Evolutionary conservation across 1,140 invertebrate species (phyloP).

Genomic region (Spodoptera litura): DNA sequence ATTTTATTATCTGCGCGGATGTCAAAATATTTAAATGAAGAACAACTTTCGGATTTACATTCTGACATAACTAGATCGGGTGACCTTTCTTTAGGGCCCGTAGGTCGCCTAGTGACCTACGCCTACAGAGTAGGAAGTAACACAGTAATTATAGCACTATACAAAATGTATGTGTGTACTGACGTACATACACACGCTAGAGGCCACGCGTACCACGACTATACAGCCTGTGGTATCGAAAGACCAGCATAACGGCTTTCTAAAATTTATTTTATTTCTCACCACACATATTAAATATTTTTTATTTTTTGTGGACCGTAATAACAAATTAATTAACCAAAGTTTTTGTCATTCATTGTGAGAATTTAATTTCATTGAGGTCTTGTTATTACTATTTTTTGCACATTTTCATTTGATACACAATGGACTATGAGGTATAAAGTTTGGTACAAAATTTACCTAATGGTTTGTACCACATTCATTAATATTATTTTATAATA

Average conservation of each 20-base stretch:
- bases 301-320: slow-evolving; percentile 2
- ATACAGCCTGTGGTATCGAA: slow-evolving; percentile 19
- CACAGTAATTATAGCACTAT: slow-evolving; percentile 44
- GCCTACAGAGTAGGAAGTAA: slow-evolving; percentile 43
- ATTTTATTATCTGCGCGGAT: too few relatives aligned
- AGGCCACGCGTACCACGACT: slow-evolving; percentile 20
- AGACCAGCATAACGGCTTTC: slow-evolving; percentile 37
- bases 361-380: not conserved
- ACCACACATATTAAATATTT: not conserved
- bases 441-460: too few relatives aligned
- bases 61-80: slow-evolving; percentile 17
- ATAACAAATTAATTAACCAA: not conserved
- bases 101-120: slow-evolving; percentile 42
- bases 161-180: not conserved
- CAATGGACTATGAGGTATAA: too few relatives aligned
- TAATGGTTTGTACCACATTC: too few relatives aligned
- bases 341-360: not conserved
- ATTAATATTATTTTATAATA: too few relatives aligned
- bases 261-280: slow-evolving; percentile 25
- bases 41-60: slow-evolving; percentile 28
- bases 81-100: slow-evolving; percentile 48
- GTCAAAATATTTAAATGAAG: not conserved
- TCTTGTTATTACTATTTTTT: too few relatives aligned
- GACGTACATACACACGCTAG: not conserved
- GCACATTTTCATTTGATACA: too few relatives aligned